Evolutionary conservation across 2,888 invertebrate genomes (phyloP).

Genomic region (Eupithecia exiguata): DNA sequence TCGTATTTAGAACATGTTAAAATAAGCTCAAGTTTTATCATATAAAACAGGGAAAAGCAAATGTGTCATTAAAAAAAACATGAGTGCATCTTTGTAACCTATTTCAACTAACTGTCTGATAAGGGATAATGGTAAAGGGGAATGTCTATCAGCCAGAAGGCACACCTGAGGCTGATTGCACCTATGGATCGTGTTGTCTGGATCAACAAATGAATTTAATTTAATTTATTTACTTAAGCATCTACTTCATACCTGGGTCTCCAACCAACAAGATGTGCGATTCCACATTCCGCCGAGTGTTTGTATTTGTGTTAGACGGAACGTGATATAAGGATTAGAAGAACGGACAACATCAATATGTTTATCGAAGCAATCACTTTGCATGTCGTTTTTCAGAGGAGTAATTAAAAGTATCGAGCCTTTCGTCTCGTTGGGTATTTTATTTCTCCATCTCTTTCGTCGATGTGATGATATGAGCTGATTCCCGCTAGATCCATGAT

Average conservation of each 20-base stretch:
- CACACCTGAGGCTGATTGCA: no score
- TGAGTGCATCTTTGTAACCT: neutral
- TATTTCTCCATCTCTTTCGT: neutral
- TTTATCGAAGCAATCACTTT: conserved; percentile 36
- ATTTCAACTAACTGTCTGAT: no score
- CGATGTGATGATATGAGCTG: no score
- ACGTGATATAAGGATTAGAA: conserved; percentile 55
- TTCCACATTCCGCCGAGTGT: neutral
- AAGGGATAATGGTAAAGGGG: no score
- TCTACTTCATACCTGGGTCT: no score
- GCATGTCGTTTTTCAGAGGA: conserved; percentile 23
- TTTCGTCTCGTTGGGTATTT: conserved; percentile 10
- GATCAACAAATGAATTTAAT: no score
- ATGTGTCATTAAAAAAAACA: neutral
- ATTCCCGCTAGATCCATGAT: no score
- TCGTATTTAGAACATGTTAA: no score
- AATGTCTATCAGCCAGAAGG: no score
- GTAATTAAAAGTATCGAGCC: conserved; percentile 18
- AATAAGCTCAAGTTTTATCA: neutral
- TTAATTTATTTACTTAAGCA: no score
- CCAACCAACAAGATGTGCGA: neutral
- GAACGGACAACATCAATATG: conserved; percentile 47
- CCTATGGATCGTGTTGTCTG: no score
- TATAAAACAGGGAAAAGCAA: neutral
- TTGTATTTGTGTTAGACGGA: conserved; percentile 76